Base-by-base conservation (phyloP, 1,140 invertebrate genomes). In the Triops cancriformis region DNA sequence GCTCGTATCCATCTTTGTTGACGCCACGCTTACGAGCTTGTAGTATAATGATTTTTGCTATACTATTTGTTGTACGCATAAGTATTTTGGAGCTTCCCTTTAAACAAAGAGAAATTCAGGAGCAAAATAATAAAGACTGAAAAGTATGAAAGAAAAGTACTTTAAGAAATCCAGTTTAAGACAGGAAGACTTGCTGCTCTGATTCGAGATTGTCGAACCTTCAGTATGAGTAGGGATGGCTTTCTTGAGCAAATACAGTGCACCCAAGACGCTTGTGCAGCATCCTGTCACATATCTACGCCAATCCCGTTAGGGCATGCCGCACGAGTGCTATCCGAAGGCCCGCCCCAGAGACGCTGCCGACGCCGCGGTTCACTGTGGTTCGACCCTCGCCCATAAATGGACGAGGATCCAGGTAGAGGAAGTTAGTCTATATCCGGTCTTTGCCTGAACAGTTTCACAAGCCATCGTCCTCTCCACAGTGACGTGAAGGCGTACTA, bases 391-490 rank as follows among this genome's bases (percentile, higher is more conserved):
- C 51, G 51, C 51, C 51, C 51, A 64, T 64, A 64, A 64, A 64
- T 18, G 51, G 51, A 64, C 10, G 51, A 5, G 51, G 14, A 14
- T 4, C 51, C 51, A 64, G 51, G 51, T 64, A 64, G 51, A 64
- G 51, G 51, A 64, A 64, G 51, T 64, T 64, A 64, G 51, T 64
- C n/a, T 64, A 64, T 23, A 64, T 64, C 51, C 51, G 51, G 51
- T 64, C 51, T 64, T 64, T 18, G 51, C 51, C 12, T 64, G 51
- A 23, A 18, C 51, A 64, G 23, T 5, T 14, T 64, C 51, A 64
- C 51, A 64, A 64, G 51, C 51, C 51, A 23, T 64, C 51, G 51
- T 64, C 18, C 51, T 64, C 14, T 7, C 51, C 10, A n/a, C 51
- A 64, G 51, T 64, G 51, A 64, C 18, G 51, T 64, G n/a, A 64